Percentiles rank a stretch among this genome's conserved stretches.
phyloP scores from a whole-genome alignment of 2,888 invertebrate genomes.

The Stenolophus ochropezus region DNA sequence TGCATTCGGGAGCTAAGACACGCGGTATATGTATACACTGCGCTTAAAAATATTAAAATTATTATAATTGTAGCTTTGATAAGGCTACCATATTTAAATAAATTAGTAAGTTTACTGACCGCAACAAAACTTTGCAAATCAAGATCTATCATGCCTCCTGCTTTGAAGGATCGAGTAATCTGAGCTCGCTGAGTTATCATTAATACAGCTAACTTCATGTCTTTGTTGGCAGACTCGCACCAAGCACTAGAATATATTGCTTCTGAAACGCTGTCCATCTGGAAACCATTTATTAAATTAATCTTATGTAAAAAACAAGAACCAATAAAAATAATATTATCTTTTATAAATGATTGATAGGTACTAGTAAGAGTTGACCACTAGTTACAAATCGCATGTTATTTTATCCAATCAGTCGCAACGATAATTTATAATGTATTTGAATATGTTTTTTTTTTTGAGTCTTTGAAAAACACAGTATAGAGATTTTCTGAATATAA shows the following conservation, averaged over 20 bases:
- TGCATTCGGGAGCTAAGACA: background rate
- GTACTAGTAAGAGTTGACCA: too few species aligned
- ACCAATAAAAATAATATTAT: too few species aligned
- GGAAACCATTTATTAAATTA: background rate
- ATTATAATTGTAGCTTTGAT: too few species aligned
- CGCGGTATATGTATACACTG: background rate
- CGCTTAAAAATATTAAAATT: too few species aligned
- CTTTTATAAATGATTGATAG: too few species aligned
- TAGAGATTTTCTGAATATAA: too few species aligned
- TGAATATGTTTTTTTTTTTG: too few species aligned
- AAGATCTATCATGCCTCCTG: constrained; percentile 51
- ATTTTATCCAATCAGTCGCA: too few species aligned
- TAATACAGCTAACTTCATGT: constrained; percentile 5
- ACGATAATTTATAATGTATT: too few species aligned
- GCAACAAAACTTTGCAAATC: constrained; percentile 48
- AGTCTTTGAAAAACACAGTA: too few species aligned
- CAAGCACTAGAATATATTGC: constrained; percentile 27
- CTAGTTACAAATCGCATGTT: too few species aligned
- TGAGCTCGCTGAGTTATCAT: constrained; percentile 45
- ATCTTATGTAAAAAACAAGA: too few species aligned
- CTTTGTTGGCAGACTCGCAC: background rate
- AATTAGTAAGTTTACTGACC: constrained; percentile 8
- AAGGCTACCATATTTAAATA: background rate
- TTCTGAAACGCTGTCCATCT: constrained; percentile 40
- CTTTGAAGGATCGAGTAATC: constrained; percentile 13